Percentiles rank a stretch among this genome's conserved stretches.
phyloP scores from a whole-genome alignment of 2,113 vertebrate species.

The Epinephelus fuscoguttatus region DNA sequence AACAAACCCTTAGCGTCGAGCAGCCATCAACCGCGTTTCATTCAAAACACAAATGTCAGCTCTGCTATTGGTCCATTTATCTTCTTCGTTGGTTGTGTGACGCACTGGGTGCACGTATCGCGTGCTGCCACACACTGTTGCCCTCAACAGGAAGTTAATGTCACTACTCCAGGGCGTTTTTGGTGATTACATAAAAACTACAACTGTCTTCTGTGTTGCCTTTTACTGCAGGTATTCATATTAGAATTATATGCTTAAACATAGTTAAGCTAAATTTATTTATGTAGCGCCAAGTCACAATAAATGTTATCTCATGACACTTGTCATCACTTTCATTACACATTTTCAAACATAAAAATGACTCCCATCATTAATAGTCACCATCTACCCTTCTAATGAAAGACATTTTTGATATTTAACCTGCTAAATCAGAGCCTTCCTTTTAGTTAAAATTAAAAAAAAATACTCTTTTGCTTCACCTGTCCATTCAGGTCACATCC shows the following conservation, averaged over 20 bases:
- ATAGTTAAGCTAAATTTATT: too few relatives aligned
- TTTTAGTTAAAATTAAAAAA: neutral
- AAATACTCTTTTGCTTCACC: neutral
- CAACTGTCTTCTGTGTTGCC: neutral
- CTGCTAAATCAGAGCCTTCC: neutral
- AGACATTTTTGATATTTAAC: neutral
- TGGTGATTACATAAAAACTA: neutral
- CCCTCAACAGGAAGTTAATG: slow-evolving; percentile 1
- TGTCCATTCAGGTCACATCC: neutral
- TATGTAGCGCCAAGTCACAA: too few relatives aligned
- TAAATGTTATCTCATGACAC: too few relatives aligned
- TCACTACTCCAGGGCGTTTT: neutral
- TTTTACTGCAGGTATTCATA: neutral
- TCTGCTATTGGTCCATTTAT: slow-evolving; percentile 66
- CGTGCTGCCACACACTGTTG: rapidly evolving
- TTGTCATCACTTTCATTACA: too few relatives aligned
- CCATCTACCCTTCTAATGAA: neutral
- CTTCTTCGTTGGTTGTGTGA: slow-evolving; percentile 53
- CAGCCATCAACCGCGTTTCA: slow-evolving; percentile 67
- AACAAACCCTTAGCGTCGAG: slow-evolving; percentile 15
- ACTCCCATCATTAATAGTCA: neutral
- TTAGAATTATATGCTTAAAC: neutral
- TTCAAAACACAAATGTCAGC: slow-evolving; percentile 74
- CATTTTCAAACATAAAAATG: neutral
- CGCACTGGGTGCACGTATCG: rapidly evolving